Evolutionary conservation across 1,140 invertebrate genomes (phyloP), one percentile per base, ranked within the genome.

Genomic region (Aphaenogaster rudis): DNA sequence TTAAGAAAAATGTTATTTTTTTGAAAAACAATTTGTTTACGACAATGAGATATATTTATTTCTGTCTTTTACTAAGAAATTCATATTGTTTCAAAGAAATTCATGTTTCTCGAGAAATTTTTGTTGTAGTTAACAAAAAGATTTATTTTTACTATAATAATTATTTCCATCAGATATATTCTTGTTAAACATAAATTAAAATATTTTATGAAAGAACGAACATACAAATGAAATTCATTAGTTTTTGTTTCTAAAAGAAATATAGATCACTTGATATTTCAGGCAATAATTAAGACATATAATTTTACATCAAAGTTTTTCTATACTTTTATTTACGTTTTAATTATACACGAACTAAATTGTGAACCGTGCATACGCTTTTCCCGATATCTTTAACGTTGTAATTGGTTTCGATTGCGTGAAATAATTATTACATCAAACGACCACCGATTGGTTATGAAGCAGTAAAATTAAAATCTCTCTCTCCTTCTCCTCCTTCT

Each of bases 351-450:
- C 39, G n/a, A 74, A 7, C 5, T 82, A 48, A 59, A 84, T 82
- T 61, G 33, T 42, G 33, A 48, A 36, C 48, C 52, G 13, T 17
- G 13, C 52, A 72, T 48, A 74, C 72, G 28, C 15, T 61, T 61
- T 50, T 17, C n/a, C 6, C 45, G 42, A 61, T 61, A 74, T 36
- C 7, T 45, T 84, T 48, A 74, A 82, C 1, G 42, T 48, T 33
- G 28, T 48, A 61, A 82, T 84, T 63, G 54, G 33, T 84, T 76
- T 61, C 4, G n/a, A 84, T 76, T 57, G n/a, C 69, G 17, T 15
- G 9, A 76, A 76, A 84, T 76, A 76, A 74, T 84, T 84, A 82
- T 81, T 81, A 74, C 13, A 17, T 59, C 52, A 52, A 72, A 72
- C 28, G 17, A 45, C 6, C 39, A 57, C 13, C 17, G 15, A 3